Conservation (phyloP, 1,140 invertebrate genomes). For the Nylanderia fulva region DNA sequence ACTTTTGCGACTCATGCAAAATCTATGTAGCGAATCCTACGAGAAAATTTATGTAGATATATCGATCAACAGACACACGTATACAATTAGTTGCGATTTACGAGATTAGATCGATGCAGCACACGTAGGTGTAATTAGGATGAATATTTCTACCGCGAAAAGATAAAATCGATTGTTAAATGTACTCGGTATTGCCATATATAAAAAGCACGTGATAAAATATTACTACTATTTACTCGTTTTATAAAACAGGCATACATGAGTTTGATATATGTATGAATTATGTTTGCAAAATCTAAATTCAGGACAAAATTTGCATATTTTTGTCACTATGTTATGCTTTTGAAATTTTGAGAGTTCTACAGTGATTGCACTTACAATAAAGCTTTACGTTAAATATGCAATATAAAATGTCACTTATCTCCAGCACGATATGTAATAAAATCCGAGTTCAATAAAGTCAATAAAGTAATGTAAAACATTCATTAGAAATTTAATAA, state of each 20-base stretch:
- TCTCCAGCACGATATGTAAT: not conserved
- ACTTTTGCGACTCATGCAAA: conserved; percentile 12
- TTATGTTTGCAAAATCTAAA: not conserved
- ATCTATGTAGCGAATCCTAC: no score
- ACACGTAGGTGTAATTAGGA: conserved; percentile 25
- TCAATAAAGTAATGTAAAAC: conserved; percentile 1
- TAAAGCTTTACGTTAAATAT: conserved; percentile 3
- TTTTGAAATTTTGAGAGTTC: not conserved
- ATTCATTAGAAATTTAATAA: conserved; percentile 6
- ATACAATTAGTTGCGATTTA: conserved; percentile 22
- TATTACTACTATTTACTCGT: no score
- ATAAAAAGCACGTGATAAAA: not conserved
- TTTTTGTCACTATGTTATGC: not conserved
- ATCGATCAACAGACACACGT: conserved; percentile 28
- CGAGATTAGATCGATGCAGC: conserved; percentile 44
- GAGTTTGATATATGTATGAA: not conserved
- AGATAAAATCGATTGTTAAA: conserved; percentile 11
- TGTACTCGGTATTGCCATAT: not conserved
- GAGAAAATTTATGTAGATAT: conserved; percentile 45
- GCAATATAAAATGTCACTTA: not conserved
- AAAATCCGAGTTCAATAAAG: conserved; percentile 14
- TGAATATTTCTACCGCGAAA: conserved; percentile 27
- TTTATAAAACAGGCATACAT: not conserved
- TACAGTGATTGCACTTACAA: not conserved
- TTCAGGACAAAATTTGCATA: not conserved